phyloP scores from a whole-genome alignment of 2,797 vertebrate genomes.

The Sebastolobus alascanus region DNA sequence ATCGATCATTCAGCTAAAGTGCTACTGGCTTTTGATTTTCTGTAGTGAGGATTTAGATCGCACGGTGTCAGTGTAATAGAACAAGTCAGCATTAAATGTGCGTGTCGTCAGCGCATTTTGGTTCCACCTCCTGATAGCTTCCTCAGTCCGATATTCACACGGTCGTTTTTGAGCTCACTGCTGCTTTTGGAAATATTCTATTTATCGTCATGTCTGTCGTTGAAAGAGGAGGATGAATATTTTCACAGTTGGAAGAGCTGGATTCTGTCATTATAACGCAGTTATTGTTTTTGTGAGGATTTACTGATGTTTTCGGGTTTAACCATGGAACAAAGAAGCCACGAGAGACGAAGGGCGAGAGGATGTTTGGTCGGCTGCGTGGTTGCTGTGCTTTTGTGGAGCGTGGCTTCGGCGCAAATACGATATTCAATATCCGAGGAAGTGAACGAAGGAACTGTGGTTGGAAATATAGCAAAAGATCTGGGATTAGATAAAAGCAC shows the following conservation, averaged over 20 bases:
- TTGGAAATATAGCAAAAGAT: slow-evolving; percentile 85
- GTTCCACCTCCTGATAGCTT: not conserved
- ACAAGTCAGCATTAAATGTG: not conserved
- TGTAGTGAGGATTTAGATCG: not conserved
- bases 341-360: not conserved
- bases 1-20: no score
- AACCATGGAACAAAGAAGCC: slow-evolving; percentile 54
- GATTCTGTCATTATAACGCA: rapidly evolving
- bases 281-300: not conserved
- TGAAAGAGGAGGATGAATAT: rapidly evolving
- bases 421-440: slow-evolving; percentile 81
- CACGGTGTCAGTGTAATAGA: not conserved
- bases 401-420: slow-evolving; percentile 63
- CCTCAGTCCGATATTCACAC: not conserved
- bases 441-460: slow-evolving; percentile 76
- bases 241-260: rapidly evolving
- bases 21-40: no score
- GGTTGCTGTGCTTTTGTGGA: slow-evolving; percentile 42
- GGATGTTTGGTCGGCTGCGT: slow-evolving; percentile 1
- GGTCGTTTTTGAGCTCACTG: not conserved
- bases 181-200: not conserved
- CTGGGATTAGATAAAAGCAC: slow-evolving; percentile 77
- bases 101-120: not conserved
- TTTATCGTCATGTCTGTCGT: rapidly evolving
- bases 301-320: not conserved